These are phyloP conservation scores for Lepus europaeus DNA, from an alignment of 2,113 vertebrate genomes.

Conservation along the genomic window DNA sequence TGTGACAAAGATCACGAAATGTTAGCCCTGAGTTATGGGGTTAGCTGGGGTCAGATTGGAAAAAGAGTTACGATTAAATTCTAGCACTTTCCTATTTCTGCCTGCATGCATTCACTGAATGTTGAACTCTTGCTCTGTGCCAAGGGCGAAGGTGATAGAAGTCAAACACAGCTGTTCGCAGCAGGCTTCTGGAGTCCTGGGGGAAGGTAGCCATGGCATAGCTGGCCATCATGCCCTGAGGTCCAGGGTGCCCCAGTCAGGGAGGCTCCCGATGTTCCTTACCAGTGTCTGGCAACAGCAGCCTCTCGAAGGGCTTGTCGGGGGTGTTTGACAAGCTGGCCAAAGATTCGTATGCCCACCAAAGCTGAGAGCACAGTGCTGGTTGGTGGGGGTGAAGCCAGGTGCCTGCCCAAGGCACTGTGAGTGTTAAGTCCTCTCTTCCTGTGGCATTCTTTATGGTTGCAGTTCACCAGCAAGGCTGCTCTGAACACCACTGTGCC, in stretches of 20 bases:
- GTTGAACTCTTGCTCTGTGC: background rate
- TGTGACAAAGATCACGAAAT: background rate
- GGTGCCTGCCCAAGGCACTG: background rate
- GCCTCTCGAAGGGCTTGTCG: background rate
- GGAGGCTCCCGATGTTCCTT: background rate
- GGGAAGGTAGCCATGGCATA: background rate
- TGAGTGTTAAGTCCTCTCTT: background rate
- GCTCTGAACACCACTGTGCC: conserved; percentile 51
- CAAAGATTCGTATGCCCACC: background rate
- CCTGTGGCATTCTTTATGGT: conserved; percentile 20
- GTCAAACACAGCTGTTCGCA: background rate
- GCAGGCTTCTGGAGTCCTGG: background rate
- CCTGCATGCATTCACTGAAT: background rate
- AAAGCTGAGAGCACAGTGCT: background rate
- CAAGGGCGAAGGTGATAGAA: background rate
- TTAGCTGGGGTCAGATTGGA: background rate
- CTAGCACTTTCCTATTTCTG: background rate
- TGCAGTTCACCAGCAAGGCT: conserved; percentile 14
- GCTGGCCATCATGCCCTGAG: background rate
- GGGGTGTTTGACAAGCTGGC: background rate
- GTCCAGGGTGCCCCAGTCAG: background rate
- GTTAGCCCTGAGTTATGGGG: background rate
- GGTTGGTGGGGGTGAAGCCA: background rate
- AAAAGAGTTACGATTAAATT: background rate
- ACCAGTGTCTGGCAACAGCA: too few relatives aligned